A percentile compares a stretch with the other conserved stretches of the same genome.
Evolutionary conservation across 2,797 vertebrate species (phyloP).

Genomic region (Fratercula arctica): DNA sequence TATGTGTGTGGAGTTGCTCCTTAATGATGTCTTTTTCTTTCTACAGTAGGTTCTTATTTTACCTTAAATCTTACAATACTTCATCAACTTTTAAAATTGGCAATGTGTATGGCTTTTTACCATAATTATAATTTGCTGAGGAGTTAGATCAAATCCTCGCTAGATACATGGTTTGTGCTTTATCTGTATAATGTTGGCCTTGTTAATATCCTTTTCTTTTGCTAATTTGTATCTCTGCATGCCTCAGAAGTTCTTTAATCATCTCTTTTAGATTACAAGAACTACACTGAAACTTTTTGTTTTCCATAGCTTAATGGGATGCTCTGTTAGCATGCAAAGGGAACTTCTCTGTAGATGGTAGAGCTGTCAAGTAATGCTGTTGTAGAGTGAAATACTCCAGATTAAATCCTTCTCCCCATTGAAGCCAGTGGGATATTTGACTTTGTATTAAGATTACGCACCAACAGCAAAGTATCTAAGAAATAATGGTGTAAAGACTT

Average conservation of each 20-base stretch:
- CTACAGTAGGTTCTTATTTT: neutral
- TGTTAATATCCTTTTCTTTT: constrained; percentile 45
- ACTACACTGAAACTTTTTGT: neutral
- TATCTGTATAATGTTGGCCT: neutral
- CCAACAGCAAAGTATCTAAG: neutral
- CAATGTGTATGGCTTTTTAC: neutral
- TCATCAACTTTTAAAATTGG: neutral
- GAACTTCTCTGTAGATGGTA: neutral
- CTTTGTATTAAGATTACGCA: neutral
- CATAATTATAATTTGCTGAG: constrained; percentile 6
- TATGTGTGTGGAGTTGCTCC: neutral
- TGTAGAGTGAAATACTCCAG: neutral
- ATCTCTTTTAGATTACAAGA: neutral
- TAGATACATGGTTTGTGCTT: neutral
- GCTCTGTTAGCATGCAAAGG: neutral
- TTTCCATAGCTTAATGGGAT: constrained; percentile 6
- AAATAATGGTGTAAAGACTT: neutral
- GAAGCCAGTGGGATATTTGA: neutral
- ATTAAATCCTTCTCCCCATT: neutral
- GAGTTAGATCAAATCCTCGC: neutral
- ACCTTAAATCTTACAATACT: neutral
- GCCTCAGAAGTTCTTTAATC: constrained; percentile 18
- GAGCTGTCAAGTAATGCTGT: neutral
- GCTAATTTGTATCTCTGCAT: constrained; percentile 23
- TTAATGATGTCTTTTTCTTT: neutral